These are phyloP conservation scores for Fratercula arctica DNA, from an alignment of 2,797 vertebrate genomes.

Conservation along the genomic window DNA sequence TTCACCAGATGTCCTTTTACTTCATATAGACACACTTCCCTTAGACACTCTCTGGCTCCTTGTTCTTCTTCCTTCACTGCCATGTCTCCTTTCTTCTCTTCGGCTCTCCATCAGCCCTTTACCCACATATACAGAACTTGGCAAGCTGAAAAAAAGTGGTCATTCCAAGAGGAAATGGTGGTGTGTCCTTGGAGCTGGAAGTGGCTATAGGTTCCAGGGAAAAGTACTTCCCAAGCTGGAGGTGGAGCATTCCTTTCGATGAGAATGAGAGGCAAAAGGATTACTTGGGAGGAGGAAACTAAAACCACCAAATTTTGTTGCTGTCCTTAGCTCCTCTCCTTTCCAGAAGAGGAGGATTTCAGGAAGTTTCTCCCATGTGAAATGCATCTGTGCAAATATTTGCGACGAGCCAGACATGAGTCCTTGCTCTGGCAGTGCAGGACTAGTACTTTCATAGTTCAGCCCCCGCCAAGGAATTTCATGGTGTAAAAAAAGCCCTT, in stretches of 20 bases:
- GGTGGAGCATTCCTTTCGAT: background rate
- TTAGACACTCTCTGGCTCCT: background rate
- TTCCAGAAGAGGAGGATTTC: background rate
- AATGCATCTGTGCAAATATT: background rate
- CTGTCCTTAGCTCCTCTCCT: background rate
- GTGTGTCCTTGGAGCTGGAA: slow-evolving; percentile 20
- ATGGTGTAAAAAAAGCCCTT: background rate
- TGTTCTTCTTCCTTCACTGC: background rate
- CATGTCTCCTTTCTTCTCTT: background rate
- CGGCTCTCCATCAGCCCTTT: background rate
- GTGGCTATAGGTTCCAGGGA: background rate
- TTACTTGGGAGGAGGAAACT: background rate
- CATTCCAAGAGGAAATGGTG: slow-evolving; percentile 39
- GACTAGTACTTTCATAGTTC: background rate
- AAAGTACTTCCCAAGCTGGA: slow-evolving; percentile 31
- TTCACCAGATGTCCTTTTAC: background rate
- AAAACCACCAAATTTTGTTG: background rate
- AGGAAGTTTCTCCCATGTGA: background rate
- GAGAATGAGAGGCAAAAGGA: background rate
- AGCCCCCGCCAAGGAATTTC: background rate
- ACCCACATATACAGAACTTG: slow-evolving; percentile 15
- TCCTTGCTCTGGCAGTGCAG: background rate
- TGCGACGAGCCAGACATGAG: background rate
- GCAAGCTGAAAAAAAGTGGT: slow-evolving; percentile 31
- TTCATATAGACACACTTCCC: background rate